Base-by-base conservation (phyloP, 2,113 vertebrate species). In the Paradoxurus hermaphroditus region DNA sequence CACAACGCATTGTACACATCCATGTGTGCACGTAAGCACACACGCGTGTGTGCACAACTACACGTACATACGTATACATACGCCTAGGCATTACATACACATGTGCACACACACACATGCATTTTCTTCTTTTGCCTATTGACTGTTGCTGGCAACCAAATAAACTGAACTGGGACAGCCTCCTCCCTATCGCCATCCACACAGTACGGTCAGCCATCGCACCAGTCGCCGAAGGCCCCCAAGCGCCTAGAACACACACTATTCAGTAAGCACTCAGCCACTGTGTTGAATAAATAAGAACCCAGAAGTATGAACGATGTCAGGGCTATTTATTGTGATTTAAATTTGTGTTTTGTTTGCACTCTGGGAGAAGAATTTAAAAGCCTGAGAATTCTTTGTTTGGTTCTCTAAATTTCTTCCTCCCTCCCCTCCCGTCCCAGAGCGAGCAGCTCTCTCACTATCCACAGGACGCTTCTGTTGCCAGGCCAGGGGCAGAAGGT, bases 1-100 rank as follows among this genome's bases (percentile, higher is more conserved):
- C 18, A 21, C 18, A 21, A 29, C 6, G 13, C 8, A 75, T 7
- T 34, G 29, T 31, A 6, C n/a, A 36, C 39, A 44, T 23, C 19
- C 3, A 41, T 23, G 31, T 0, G 41, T 29, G 18, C 10, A 27
- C 8, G 65, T 7, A 9, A 2, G 19, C 13, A 3, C 1, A 8
- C n/a, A 59, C 1, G 2, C 4, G 27, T 4, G 36, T 41, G 25
- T 41, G 56, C 12, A 34, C 0, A 19, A 8, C 25, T 2, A 29
- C 2, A 51, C 41, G 23, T 7, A 77, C 23, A 16, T 5, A 18
- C 27, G 21, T 15, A 23, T 19, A 5, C n/a, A 72, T 11, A 39
- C 68, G 23, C 3, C 0, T 15, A 27, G 12, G 39, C 44, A 73
- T 44, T 29, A 51, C 12, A 78, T 1, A 34, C 75, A 19, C 75